Percentiles rank a stretch among this genome's conserved stretches.
phyloP scores from a whole-genome alignment of 1,140 invertebrate species.

The Drosophila lini region DNA sequence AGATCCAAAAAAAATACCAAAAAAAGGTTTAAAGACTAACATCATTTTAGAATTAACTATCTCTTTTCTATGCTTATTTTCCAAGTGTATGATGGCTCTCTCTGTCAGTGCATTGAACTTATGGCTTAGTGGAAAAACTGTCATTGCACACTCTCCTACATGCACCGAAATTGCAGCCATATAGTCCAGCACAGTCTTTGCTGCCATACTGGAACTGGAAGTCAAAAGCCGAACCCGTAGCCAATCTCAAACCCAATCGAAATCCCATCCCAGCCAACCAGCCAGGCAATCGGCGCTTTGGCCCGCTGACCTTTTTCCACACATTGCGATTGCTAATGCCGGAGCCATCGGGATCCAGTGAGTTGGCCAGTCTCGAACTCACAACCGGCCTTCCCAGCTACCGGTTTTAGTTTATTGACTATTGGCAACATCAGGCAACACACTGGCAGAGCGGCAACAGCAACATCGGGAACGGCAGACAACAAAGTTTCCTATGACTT shows the following conservation, averaged over 20 bases:
- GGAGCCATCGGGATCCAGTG: constrained; percentile 40
- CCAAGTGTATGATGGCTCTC: background rate
- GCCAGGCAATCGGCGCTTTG: constrained; percentile 36
- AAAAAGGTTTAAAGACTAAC: too few species aligned
- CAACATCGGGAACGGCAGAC: constrained; percentile 22
- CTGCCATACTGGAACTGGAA: constrained; percentile 14
- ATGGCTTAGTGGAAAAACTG: constrained; percentile 25
- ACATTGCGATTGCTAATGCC: constrained; percentile 55
- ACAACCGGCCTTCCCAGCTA: constrained; percentile 73
- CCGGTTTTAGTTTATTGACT: constrained; percentile 80
- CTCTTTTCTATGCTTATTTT: background rate
- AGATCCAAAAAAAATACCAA: background rate
- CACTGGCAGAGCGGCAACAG: constrained; percentile 21
- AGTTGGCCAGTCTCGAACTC: constrained; percentile 40
- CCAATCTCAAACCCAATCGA: constrained; percentile 22
- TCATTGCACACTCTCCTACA: constrained; percentile 29
- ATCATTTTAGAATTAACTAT: background rate
- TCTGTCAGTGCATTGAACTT: constrained; percentile 60
- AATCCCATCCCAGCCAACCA: constrained; percentile 26
- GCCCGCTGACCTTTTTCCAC: constrained; percentile 70
- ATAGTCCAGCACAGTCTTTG: constrained; percentile 29
- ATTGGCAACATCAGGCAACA: constrained; percentile 29
- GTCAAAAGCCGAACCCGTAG: constrained; percentile 16
- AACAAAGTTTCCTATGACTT: constrained; percentile 64
- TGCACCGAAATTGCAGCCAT: constrained; percentile 36